A percentile compares a stretch with the other conserved stretches of the same genome.
Conservation (phyloP, 1,140 invertebrate species). For the Orchesella cincta region DNA sequence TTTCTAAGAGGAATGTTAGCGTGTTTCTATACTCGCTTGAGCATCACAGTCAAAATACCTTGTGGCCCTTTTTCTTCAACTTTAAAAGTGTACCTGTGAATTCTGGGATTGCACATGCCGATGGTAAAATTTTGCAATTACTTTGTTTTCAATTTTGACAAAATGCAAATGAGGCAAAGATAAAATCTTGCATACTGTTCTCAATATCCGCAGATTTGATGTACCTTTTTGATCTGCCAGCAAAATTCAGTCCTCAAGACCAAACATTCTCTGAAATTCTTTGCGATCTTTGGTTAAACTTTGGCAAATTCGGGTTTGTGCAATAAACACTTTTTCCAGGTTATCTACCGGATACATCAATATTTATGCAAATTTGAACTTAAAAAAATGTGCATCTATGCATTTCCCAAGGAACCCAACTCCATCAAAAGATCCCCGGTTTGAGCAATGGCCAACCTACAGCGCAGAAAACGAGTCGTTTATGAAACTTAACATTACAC, state of each 20-base stretch:
- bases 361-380: not conserved
- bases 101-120: not conserved
- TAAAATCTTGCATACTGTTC: not conserved
- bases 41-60: not conserved
- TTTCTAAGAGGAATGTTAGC: not conserved
- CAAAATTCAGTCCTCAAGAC: not conserved
- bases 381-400: not conserved
- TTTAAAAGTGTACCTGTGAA: not conserved
- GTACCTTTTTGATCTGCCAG: conserved; percentile 9
- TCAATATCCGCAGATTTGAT: not conserved
- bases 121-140: not conserved
- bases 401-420: not conserved
- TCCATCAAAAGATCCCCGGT: not conserved
- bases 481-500: conserved; percentile 1
- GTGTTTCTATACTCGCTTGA: conserved; percentile 33
- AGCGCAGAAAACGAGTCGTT: not conserved
- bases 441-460: not conserved
- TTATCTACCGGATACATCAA: not conserved
- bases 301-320: conserved; percentile 3
- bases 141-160: not conserved
- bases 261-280: conserved; percentile 12
- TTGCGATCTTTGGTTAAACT: conserved; percentile 26
- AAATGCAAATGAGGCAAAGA: not conserved
- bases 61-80: not conserved
- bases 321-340: not conserved